These are phyloP conservation scores for Empidonax alnorum DNA, from an alignment of 2,113 vertebrate genomes.

Conservation along the genomic window DNA sequence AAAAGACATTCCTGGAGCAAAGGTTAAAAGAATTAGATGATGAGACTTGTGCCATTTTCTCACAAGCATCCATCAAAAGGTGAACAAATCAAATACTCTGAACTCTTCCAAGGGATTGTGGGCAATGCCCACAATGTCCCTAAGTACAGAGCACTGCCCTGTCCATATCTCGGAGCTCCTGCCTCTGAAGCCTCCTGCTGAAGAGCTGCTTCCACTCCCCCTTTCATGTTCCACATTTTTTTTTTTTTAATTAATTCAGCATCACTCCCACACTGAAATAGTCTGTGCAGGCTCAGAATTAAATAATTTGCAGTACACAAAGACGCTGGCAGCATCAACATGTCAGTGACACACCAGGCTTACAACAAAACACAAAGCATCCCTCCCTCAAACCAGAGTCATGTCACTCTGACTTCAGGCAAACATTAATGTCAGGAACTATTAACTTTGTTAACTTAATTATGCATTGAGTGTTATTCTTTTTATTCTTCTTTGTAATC, in stretches of 20 bases:
- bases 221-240: background rate
- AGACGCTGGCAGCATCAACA: accelerated
- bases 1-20: background rate
- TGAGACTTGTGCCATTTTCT: background rate
- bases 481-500: background rate
- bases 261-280: background rate
- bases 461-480: background rate
- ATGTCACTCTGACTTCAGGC: background rate
- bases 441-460: background rate
- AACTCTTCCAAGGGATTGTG: background rate
- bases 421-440: background rate
- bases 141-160: background rate
- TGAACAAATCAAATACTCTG: background rate
- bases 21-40: background rate
- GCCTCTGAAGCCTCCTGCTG: background rate
- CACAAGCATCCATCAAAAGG: background rate
- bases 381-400: background rate
- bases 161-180: background rate
- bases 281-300: background rate
- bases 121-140: background rate
- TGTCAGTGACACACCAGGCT: background rate
- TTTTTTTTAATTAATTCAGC: background rate
- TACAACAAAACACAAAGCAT: accelerated
- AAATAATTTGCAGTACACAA: background rate
- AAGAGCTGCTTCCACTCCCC: background rate